Conservation (phyloP, 2,888 invertebrate genomes). For the Tetrapedia diversipes region DNA sequence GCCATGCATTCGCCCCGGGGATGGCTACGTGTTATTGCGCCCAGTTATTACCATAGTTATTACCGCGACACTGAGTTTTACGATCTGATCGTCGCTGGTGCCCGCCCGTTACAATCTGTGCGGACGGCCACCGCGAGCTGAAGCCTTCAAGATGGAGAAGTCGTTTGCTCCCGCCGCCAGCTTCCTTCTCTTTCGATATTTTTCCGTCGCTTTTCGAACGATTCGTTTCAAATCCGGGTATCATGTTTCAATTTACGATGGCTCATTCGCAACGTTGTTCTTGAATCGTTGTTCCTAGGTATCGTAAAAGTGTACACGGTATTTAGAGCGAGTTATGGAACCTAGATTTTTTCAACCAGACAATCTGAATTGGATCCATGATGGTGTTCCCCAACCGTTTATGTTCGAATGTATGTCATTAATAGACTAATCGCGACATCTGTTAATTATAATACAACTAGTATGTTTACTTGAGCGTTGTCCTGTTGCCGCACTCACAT, state of each 20-base stretch:
- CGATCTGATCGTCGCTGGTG: conserved; percentile 66
- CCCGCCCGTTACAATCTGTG: conserved; percentile 11
- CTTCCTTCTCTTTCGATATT: neutral
- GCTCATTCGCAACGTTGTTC: no score
- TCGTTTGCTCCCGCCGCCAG: neutral
- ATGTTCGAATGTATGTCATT: no score
- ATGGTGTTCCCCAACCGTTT: no score
- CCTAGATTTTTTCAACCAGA: no score
- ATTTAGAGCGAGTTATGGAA: no score
- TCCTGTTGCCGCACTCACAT: no score
- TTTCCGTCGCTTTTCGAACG: neutral
- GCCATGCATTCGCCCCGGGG: conserved; percentile 41
- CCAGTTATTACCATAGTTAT: conserved; percentile 73
- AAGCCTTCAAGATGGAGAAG: conserved; percentile 35
- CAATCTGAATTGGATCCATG: no score
- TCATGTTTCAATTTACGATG: neutral
- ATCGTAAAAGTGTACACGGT: no score
- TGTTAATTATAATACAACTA: no score
- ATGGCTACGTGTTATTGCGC: conserved; percentile 66
- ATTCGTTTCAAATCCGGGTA: neutral
- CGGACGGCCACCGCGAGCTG: conserved; percentile 5
- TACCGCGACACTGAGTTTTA: conserved; percentile 71
- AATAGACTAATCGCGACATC: no score
- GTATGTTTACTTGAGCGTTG: no score
- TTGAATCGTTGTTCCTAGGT: no score